Percentiles rank a stretch among this genome's conserved stretches.
These are phyloP conservation scores for Alosa alosa DNA, from an alignment of 2,113 vertebrate genomes.

Conservation along the genomic window DNA sequence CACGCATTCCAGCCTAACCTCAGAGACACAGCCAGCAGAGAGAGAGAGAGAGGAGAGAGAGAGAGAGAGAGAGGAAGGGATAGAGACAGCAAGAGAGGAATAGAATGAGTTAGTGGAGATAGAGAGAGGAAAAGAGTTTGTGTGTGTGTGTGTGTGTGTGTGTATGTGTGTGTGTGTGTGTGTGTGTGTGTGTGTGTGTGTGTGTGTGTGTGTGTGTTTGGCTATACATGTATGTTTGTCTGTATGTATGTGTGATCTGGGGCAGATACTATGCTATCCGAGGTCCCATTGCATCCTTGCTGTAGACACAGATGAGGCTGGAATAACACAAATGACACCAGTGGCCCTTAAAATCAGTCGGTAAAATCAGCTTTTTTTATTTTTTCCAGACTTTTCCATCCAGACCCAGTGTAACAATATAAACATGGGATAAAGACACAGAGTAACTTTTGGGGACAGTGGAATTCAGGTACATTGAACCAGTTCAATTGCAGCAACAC, in stretches of 20 bases:
- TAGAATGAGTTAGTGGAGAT: neutral
- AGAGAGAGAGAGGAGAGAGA: neutral
- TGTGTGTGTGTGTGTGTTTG: neutral
- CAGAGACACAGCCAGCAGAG: constrained; percentile 20
- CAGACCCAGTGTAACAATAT: neutral
- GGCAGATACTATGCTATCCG: constrained; percentile 16
- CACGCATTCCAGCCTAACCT: constrained; percentile 52
- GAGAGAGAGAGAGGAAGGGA: constrained; percentile 1
- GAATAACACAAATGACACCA: constrained; percentile 18
- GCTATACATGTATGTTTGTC: neutral
- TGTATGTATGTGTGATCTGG: constrained; percentile 7
- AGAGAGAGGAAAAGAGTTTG: constrained; percentile 19
- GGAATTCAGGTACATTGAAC: neutral
- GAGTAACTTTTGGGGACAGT: neutral
- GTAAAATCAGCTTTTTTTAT: neutral
- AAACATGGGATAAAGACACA: neutral
- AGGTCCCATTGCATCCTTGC: neutral
- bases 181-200: constrained; percentile 4
- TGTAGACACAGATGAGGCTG: constrained; percentile 24
- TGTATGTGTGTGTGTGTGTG: neutral
- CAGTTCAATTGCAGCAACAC: neutral
- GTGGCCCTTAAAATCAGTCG: neutral
- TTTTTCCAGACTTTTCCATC: neutral
- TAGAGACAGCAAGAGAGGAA: neutral
- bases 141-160: neutral